Base-by-base conservation (phyloP, 2,888 invertebrate species). In the Eupithecia inturbata region DNA sequence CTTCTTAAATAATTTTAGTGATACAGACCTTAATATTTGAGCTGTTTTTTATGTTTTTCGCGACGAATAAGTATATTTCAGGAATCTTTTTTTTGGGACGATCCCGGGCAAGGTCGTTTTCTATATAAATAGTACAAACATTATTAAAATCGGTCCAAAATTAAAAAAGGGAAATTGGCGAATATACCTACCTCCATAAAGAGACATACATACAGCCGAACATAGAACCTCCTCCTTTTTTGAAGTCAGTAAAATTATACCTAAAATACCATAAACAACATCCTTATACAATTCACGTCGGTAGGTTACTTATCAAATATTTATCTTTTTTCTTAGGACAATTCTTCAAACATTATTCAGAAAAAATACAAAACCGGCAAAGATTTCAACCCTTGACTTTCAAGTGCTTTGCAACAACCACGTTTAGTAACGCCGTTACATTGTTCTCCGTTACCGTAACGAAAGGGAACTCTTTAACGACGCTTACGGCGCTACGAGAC, bases 391-490 rank as follows among this genome's bases (percentile, higher is more conserved):
- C 66, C 66, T 66, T 66, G 39, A 66, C 66, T 41, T 64, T 66
- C 26, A 66, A 66, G 39, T 26, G 66, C 66, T 41, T 66, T 66
- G 26, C 39, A 22, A 66, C n/a, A 41, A n/a, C 36, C 39, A 22
- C 66, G 39, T 39, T 66, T 16, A 39, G 66, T 22, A 66, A 26
- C 26, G 66, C 36, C n/a, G 66, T 33, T 33, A 9, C 60, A 73
- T 76, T 76, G 73, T 73, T 73, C 41, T 63, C 19, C 49, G 49
- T 39, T 36, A 62, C 68, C 62, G 68, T 70, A 66, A 68, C 72
- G 67, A 71, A 76, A 69, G 22, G 28, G 45, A 74, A 72, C 69
- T 67, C 53, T 68, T 57, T 39, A 64, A 64, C 72, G 71, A 66
- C 68, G 68, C 53, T 53, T 22, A 53, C 53, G 53, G 57, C 66